Evolutionary conservation across 2,888 invertebrate species (phyloP), one percentile per base, ranked within the genome.

Genomic region (Euspilapteryx auroguttella): DNA sequence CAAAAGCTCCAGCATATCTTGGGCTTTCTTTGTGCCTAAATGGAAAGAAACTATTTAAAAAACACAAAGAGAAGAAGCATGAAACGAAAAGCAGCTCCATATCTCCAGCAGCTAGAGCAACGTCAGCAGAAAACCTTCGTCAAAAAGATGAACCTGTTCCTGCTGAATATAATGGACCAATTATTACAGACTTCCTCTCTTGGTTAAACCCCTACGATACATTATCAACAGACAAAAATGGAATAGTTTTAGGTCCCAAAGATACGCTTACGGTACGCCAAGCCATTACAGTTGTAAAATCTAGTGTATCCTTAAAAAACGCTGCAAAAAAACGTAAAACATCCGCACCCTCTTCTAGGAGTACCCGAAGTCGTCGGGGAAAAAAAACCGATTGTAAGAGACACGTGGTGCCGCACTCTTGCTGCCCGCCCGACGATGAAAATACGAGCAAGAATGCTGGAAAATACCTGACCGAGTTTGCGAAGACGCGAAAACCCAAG

Each of bases 1-100:
- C 90, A 0, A 85, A 85, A 42, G 85, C 86, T 0, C 90, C 89
- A 8, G 89, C 90, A 0, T 91, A 90, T 51, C 79, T 90, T 36
- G 90, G 90, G 0, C 76, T 85, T 39, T 85, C 83, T 11, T 52
- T 88, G 20, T 81, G 85, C 7, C 77, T 87, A 6, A 80, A 85
- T 36, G 87, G 87, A 2, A 81, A 82, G 37, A 78, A 79, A 35
- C 64, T 86, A 24, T 61, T 78, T 25, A 79, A 71, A 42, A 75
- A 77, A 59, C 38, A 40, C 2, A 71, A 51, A 36, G 61, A 66
- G 30, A 63, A 55, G 21, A 65, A 51, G 40, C 57, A 59, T 27
- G 73, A 78, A 24, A 41, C 58, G 7, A 69, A 63, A 44, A 51
- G 50, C 32, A 55, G 55, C 5, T 17, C 17, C 5, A 17, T 6